Percentiles rank a stretch among this genome's conserved stretches.
Conservation (phyloP, 2,888 invertebrate species). For the Agriotes lineatus region DNA sequence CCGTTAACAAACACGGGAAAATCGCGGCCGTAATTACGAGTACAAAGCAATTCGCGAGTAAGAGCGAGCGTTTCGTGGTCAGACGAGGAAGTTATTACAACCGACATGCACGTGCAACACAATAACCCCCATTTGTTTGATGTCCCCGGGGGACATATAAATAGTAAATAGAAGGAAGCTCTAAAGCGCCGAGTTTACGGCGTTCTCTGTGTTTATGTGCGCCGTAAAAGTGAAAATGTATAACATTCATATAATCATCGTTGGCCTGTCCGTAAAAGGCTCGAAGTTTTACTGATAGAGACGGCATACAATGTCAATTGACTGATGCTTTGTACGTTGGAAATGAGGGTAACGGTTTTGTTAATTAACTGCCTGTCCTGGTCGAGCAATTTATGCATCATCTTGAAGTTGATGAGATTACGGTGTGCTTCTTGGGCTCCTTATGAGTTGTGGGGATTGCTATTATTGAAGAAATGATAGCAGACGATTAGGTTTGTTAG, state of each 20-base stretch:
- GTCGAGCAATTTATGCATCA: too few species aligned
- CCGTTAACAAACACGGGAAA: constrained; percentile 7
- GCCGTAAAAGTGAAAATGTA: constrained; percentile 30
- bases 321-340: too few species aligned
- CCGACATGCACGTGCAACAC: constrained; percentile 40
- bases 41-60: constrained; percentile 24
- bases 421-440: too few species aligned
- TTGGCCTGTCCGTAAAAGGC: too few species aligned
- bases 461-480: too few species aligned
- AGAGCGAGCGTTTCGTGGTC: constrained; percentile 25
- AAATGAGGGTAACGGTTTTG: too few species aligned
- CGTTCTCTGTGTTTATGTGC: constrained; percentile 35
- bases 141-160: constrained; percentile 36
- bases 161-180: constrained; percentile 41
- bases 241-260: constrained; percentile 30
- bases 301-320: too few species aligned
- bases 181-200: constrained; percentile 33
- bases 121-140: constrained; percentile 38
- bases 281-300: too few species aligned
- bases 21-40: constrained; percentile 20
- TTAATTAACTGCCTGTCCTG: too few species aligned
- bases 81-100: constrained; percentile 38
- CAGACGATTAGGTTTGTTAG: too few species aligned
- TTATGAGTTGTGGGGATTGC: too few species aligned
- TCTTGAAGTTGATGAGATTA: too few species aligned